Evolutionary conservation across 2,888 invertebrate species (phyloP).

Genomic region (Drosophila suboccidentalis): DNA sequence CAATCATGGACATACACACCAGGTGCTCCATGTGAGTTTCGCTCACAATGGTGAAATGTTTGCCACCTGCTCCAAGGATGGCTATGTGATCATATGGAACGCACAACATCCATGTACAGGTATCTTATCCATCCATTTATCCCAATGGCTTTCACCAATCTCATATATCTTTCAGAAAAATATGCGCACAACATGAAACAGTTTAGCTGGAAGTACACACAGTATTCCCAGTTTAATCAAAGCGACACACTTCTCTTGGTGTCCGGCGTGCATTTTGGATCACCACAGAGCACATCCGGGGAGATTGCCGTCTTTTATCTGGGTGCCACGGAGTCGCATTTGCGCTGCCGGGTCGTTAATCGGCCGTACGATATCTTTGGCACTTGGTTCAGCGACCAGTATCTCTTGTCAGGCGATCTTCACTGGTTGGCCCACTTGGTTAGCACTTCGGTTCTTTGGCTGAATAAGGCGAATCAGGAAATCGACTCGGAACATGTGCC

Average conservation of each 20-base stretch:
- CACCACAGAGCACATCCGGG: slow-evolving; percentile 91
- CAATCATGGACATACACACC: slow-evolving; percentile 89
- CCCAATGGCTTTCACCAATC: neutral
- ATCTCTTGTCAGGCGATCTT: slow-evolving; percentile 92
- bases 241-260: slow-evolving; percentile 92
- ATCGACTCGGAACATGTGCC: slow-evolving; percentile 92
- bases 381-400: slow-evolving; percentile 94
- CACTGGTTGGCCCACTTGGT: slow-evolving; percentile 92
- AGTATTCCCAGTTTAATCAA: slow-evolving; percentile 94
- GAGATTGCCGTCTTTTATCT: slow-evolving; percentile 95
- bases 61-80: slow-evolving; percentile 95
- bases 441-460: slow-evolving; percentile 91
- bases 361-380: slow-evolving; percentile 96
- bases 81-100: slow-evolving; percentile 87
- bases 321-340: slow-evolving; percentile 88
- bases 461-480: slow-evolving; percentile 94
- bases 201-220: slow-evolving; percentile 94
- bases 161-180: slow-evolving; percentile 87
- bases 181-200: slow-evolving; percentile 92
- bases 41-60: slow-evolving; percentile 94
- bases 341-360: slow-evolving; percentile 91
- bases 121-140: slow-evolving; percentile 1
- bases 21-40: slow-evolving; percentile 94
- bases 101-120: slow-evolving; percentile 58
- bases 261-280: slow-evolving; percentile 93